These are phyloP conservation scores for Harmothoe impar DNA, from an alignment of 2,888 invertebrate species.

Conservation along the genomic window DNA sequence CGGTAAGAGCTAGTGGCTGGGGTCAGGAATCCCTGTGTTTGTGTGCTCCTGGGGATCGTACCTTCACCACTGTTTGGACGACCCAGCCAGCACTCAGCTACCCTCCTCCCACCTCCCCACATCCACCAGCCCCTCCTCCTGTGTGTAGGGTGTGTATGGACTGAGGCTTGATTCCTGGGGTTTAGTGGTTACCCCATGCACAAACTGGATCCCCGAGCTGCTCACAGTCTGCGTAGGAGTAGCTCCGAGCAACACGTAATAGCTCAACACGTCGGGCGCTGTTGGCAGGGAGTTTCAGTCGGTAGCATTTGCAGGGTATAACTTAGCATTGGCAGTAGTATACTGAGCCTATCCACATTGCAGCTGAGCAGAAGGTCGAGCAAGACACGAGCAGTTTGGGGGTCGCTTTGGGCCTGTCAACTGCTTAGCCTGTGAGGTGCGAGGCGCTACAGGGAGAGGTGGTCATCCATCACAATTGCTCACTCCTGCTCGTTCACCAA, in stretches of 20 bases:
- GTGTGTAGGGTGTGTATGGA: neutral
- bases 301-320: no score
- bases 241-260: no score
- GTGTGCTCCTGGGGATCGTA: neutral
- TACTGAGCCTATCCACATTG: no score
- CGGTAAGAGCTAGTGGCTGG: neutral
- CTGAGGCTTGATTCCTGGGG: neutral
- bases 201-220: neutral
- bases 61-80: constrained; percentile 24
- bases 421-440: neutral
- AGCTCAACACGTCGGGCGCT: no score
- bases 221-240: neutral
- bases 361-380: no score
- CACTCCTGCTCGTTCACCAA: neutral
- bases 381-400: neutral
- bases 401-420: neutral
- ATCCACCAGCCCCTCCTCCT: no score
- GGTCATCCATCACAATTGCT: neutral
- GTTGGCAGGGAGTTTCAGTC: no score
- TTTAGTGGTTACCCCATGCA: neutral
- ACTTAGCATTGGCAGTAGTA: no score
- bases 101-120: neutral
- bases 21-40: neutral
- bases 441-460: neutral
- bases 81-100: neutral